Conservation (phyloP, 1,140 invertebrate species). For the Hyphantria cunea region DNA sequence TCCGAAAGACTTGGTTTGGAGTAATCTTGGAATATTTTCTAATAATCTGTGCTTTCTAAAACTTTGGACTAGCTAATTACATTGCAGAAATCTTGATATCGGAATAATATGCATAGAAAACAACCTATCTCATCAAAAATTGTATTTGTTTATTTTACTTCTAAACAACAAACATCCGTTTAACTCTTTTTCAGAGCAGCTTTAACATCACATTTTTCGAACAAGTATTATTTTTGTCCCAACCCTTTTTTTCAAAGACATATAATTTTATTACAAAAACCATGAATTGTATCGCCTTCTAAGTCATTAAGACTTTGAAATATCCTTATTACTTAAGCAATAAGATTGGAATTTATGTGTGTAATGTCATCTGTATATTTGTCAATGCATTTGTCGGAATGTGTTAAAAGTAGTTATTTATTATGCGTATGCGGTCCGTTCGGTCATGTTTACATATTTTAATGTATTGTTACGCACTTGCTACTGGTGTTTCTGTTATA, state of each 20-base stretch:
- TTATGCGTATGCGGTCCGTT: slow-evolving; percentile 33
- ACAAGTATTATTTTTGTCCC: slow-evolving; percentile 4
- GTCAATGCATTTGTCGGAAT: slow-evolving; percentile 39
- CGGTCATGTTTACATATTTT: slow-evolving; percentile 40
- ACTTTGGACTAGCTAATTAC: background rate
- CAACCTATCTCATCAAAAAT: too few relatives aligned
- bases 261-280: slow-evolving; percentile 23
- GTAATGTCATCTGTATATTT: slow-evolving; percentile 21
- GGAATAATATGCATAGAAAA: too few relatives aligned
- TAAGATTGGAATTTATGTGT: background rate
- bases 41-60: slow-evolving; percentile 6
- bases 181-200: slow-evolving; percentile 3
- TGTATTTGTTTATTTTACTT: background rate
- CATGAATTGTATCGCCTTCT: slow-evolving; percentile 1
- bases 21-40: background rate
- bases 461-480: slow-evolving; percentile 39
- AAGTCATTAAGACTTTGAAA: background rate
- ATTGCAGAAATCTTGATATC: too few relatives aligned
- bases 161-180: background rate
- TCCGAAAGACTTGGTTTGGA: slow-evolving; percentile 10
- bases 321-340: background rate
- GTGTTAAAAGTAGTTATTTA: slow-evolving; percentile 43
- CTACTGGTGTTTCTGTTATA: slow-evolving; percentile 41
- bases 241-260: background rate
- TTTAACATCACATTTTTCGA: slow-evolving; percentile 1